Conservation (phyloP, 2,797 vertebrate genomes). For the Tenualosa thibaudeaui region DNA sequence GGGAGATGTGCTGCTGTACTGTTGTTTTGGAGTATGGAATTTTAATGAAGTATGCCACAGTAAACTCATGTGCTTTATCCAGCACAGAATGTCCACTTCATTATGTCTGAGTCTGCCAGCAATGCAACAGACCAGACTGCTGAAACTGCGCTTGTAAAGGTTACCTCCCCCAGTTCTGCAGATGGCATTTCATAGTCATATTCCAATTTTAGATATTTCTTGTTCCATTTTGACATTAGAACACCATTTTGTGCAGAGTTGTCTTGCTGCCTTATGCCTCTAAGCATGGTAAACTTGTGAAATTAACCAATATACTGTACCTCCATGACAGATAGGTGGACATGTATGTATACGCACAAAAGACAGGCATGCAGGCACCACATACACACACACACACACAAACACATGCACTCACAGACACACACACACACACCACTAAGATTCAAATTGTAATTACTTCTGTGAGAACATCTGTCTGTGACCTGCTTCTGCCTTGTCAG, state of each 20-base stretch:
- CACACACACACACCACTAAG: not conserved
- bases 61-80: not conserved
- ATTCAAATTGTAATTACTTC: not conserved
- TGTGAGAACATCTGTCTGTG: not conserved
- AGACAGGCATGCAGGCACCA: not conserved
- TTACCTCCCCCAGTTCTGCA: not conserved
- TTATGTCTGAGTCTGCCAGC: not conserved
- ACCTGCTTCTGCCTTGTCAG: not conserved
- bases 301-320: not conserved
- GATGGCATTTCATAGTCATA: not conserved
- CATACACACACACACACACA: slow-evolving; percentile 6
- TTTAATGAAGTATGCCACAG: too few relatives aligned
- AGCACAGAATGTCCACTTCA: not conserved
- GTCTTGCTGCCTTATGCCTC: not conserved
- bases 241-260: not conserved
- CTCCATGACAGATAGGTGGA: not conserved
- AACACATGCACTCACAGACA: not conserved
- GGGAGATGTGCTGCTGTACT: too few relatives aligned
- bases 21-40: too few relatives aligned
- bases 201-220: not conserved
- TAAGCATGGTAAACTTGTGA: not conserved
- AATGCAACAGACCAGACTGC: not conserved
- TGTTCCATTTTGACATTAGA: not conserved
- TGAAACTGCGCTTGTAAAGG: not conserved
- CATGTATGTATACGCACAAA: not conserved